phyloP scores from a whole-genome alignment of 2,888 invertebrate species.

The Ferdinandea cuprea region DNA sequence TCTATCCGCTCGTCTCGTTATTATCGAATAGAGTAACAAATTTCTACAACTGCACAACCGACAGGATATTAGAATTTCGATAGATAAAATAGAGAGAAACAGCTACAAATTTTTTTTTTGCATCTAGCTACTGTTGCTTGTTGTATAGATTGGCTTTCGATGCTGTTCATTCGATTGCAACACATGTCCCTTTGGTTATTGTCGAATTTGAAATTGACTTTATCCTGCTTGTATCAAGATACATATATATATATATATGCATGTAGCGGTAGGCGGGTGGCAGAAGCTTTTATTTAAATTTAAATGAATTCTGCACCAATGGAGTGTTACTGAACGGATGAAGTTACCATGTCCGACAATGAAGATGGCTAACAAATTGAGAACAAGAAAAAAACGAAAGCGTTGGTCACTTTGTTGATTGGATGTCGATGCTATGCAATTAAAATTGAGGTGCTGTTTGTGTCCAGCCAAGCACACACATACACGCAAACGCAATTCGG shows the following conservation, averaged over 20 bases:
- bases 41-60: constrained; percentile 54
- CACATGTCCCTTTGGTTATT: constrained; percentile 70
- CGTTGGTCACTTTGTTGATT: constrained; percentile 28
- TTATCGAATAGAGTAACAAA: constrained; percentile 61
- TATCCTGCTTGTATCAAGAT: constrained; percentile 45
- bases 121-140: constrained; percentile 48
- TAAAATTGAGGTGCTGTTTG: constrained; percentile 27
- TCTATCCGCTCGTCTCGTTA: constrained; percentile 32
- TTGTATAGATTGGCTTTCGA: constrained; percentile 66
- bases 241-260: not conserved
- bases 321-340: constrained; percentile 49
- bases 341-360: constrained; percentile 35
- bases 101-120: constrained; percentile 19
- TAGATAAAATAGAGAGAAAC: constrained; percentile 40
- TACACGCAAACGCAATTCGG: too few relatives aligned
- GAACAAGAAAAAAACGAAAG: not conserved
- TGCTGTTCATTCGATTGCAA: constrained; percentile 68
- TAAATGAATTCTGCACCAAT: constrained; percentile 65
- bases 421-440: constrained; percentile 54
- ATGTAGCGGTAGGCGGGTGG: not conserved
- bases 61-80: constrained; percentile 70
- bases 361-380: constrained; percentile 24
- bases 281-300: constrained; percentile 59
- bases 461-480: not conserved
- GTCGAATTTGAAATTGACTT: constrained; percentile 71